Base-by-base conservation (phyloP, 2,113 vertebrate species). In the Micromys minutus region DNA sequence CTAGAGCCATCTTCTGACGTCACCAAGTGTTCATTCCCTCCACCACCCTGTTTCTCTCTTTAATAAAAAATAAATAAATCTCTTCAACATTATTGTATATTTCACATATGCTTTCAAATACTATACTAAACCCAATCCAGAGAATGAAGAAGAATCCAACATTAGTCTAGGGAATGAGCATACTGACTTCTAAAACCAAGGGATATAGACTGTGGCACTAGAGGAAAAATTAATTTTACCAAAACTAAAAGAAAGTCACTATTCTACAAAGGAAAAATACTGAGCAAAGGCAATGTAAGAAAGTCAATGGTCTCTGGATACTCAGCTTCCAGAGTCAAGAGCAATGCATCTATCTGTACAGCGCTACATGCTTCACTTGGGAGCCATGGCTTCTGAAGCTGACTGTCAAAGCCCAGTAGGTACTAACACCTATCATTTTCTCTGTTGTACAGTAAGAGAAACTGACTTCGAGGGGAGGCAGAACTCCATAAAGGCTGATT, bases 51-150 rank as follows among this genome's bases (percentile, higher is more conserved):
- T 74, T 39, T 65, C 26, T 55, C 76, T 52, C n/a, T 42, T 50
- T 83, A 61, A 42, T 61, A 24, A 81, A 80, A 79, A n/a, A 79
- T 79, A 81, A 67, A 57, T 65, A 94, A 93, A 96, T 65, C 61
- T 34, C 34, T 95, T 97, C 61, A 77, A 72, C 21, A 69, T 34
- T 94, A 57, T 13, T 45, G 0, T 52, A 39, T 74, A 91, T 87
- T 72, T 94, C 74, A 87, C 50, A 21, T 79, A 94, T 69, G 11
- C 39, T 92, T 90, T 92, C 67, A 88, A 94, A 97, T 77, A 91
- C 52, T 94, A 24, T 89, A 76, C 15, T 76, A 95, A 96, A 96
- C 50, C n/a, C 72, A 94, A 93, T 50, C 67, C 52, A 94, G n/a
- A 86, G 79, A 89, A 96, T 75, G 39, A 94, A 61, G 12, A 88